A percentile compares a stretch with the other conserved stretches of the same genome.
These are phyloP conservation scores for Hemicentrotus pulcherrimus DNA, from an alignment of 35 echinoderm and acorn worm species.

Conservation along the genomic window DNA sequence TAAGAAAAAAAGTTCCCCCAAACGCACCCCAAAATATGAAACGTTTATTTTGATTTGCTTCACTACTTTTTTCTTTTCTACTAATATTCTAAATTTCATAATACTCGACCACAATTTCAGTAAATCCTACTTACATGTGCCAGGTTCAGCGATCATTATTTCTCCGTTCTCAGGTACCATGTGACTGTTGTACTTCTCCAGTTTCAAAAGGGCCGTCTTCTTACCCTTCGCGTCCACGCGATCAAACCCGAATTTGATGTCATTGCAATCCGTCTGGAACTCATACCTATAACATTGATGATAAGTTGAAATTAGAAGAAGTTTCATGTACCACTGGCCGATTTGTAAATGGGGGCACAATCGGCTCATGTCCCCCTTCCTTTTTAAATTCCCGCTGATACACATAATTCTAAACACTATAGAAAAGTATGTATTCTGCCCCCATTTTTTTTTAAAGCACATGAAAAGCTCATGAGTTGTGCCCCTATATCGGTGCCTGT, in stretches of 20 bases:
- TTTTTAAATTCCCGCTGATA: too few species aligned
- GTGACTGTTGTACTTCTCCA: conserved; percentile 68
- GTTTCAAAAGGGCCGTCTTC: conserved; percentile 54
- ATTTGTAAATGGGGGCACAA: background rate
- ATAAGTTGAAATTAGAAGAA: too few species aligned
- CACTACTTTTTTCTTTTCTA: background rate
- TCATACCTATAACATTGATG: conserved; percentile 52
- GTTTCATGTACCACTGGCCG: too few species aligned
- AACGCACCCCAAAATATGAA: too few species aligned
- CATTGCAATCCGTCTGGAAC: conserved; percentile 67
- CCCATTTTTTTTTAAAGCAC: too few species aligned
- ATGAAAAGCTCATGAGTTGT: too few species aligned
- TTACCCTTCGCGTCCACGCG: conserved; percentile 55
- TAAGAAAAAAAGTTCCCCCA: too few species aligned
- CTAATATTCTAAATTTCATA: background rate
- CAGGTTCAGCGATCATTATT: conserved; percentile 57
- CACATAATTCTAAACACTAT: too few species aligned
- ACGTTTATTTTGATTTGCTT: background rate
- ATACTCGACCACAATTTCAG: too few species aligned
- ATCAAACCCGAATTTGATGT: conserved; percentile 74
- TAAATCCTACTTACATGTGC: conserved; percentile 61
- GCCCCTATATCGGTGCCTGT: too few species aligned
- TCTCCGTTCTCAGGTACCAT: conserved; percentile 72
- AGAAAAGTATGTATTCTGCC: too few species aligned
- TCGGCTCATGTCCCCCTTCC: too few species aligned